Conservation (phyloP, 2,113 vertebrate species). For the Oceanodroma tethys region DNA sequence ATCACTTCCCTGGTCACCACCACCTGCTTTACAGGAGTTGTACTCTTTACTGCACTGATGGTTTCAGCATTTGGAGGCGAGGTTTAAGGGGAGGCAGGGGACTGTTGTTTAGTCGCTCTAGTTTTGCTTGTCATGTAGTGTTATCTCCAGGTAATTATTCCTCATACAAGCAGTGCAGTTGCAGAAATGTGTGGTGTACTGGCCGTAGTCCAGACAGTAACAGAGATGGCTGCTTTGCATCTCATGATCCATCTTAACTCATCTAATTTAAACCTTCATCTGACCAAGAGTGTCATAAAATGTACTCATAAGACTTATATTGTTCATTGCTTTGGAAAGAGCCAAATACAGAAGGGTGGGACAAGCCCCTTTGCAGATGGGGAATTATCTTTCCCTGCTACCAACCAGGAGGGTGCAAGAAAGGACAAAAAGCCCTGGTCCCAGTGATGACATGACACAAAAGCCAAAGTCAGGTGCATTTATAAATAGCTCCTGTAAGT, state of each 20-base stretch:
- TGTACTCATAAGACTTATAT: background rate
- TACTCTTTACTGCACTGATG: background rate
- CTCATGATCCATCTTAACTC: slow-evolving; percentile 53
- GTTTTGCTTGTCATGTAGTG: background rate
- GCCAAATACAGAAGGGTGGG: background rate
- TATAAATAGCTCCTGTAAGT: slow-evolving; percentile 62
- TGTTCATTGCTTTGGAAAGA: slow-evolving; percentile 28
- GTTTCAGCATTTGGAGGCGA: background rate
- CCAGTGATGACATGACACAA: background rate
- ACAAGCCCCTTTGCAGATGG: background rate
- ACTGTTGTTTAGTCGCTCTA: background rate
- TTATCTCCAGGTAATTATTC: slow-evolving; percentile 18
- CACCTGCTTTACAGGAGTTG: fast-evolving
- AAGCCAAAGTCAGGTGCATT: background rate
- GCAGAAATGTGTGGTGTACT: slow-evolving; percentile 2
- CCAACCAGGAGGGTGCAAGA: background rate
- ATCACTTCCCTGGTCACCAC: background rate
- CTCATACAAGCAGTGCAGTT: background rate
- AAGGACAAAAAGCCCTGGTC: background rate
- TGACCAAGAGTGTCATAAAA: slow-evolving; percentile 43
- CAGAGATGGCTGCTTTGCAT: slow-evolving; percentile 20
- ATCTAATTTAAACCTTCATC: slow-evolving; percentile 59
- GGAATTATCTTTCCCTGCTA: slow-evolving; percentile 28
- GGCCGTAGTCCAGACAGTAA: slow-evolving; percentile 43
- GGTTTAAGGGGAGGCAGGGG: background rate